Conservation (phyloP, 2,797 vertebrate genomes). For the Pseudochirops corinnae region DNA sequence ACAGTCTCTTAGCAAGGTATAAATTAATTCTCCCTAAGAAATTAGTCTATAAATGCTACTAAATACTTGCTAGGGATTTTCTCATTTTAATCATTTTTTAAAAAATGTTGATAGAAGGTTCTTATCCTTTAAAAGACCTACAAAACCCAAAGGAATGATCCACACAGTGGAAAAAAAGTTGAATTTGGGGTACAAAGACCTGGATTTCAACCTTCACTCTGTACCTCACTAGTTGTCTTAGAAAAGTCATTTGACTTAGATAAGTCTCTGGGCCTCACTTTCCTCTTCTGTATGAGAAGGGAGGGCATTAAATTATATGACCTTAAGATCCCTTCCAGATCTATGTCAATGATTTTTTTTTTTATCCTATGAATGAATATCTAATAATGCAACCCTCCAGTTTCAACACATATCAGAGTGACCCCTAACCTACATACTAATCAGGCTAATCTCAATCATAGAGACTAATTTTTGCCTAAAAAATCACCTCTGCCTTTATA, state of each 20-base stretch:
- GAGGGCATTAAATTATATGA: neutral
- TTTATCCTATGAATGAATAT: neutral
- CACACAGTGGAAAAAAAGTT: neutral
- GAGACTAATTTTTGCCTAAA: neutral
- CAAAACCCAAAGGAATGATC: neutral
- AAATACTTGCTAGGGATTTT: neutral
- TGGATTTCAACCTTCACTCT: neutral
- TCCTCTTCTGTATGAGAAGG: neutral
- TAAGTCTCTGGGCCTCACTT: neutral
- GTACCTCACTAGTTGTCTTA: neutral
- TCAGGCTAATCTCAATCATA: neutral
- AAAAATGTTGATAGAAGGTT: neutral
- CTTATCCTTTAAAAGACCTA: neutral
- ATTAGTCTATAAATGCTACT: neutral
- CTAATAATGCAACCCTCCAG: neutral
- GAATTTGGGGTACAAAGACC: neutral
- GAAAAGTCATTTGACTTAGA: neutral
- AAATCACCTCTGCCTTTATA: neutral
- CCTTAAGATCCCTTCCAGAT: neutral
- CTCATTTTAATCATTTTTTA: neutral
- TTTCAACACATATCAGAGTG: neutral
- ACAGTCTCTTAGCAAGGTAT: neutral
- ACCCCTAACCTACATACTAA: neutral
- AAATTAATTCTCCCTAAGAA: neutral
- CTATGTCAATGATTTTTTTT: neutral